Percentiles rank a stretch among this genome's conserved stretches.
Evolutionary conservation across 2,888 invertebrate species (phyloP).

Genomic region (Cremastinae sp.): DNA sequence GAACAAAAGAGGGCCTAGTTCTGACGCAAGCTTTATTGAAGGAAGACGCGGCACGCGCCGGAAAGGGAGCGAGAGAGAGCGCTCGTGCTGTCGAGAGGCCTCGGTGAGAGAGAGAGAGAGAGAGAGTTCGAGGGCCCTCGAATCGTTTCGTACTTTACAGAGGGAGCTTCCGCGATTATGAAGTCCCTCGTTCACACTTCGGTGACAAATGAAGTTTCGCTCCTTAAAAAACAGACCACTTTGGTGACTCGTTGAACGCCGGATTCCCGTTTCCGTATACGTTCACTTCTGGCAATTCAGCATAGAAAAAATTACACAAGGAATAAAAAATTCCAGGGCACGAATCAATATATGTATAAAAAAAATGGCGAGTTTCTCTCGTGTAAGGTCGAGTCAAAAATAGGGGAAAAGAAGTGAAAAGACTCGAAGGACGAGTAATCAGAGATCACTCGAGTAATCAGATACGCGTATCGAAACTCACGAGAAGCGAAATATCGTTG

Average conservation of each 20-base stretch:
- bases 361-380: no score
- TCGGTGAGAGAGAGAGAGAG: no score
- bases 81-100: conserved; percentile 59
- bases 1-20: background rate
- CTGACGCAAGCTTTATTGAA: no score
- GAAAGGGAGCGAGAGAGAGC: conserved; percentile 27
- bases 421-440: conserved; percentile 12
- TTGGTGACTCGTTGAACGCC: conserved; percentile 2
- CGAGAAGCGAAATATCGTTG: conserved; percentile 47
- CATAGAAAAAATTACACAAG: no score
- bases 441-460: conserved; percentile 32
- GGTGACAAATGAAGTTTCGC: conserved; percentile 77
- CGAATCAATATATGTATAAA: no score
- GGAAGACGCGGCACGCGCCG: conserved; percentile 75
- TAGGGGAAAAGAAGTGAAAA: background rate
- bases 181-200: conserved; percentile 71
- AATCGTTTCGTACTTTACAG: conserved; percentile 75
- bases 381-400: background rate
- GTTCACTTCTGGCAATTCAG: no score
- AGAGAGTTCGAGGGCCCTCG: conserved; percentile 74
- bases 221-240: conserved; percentile 72
- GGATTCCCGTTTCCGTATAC: no score
- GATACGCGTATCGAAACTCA: conserved; percentile 32
- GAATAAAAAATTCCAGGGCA: background rate
- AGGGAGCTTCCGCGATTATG: conserved; percentile 65